Percentiles rank a stretch among this genome's conserved stretches.
phyloP scores from a whole-genome alignment of 2,113 vertebrate genomes.

The Cynopterus brachyotis region DNA sequence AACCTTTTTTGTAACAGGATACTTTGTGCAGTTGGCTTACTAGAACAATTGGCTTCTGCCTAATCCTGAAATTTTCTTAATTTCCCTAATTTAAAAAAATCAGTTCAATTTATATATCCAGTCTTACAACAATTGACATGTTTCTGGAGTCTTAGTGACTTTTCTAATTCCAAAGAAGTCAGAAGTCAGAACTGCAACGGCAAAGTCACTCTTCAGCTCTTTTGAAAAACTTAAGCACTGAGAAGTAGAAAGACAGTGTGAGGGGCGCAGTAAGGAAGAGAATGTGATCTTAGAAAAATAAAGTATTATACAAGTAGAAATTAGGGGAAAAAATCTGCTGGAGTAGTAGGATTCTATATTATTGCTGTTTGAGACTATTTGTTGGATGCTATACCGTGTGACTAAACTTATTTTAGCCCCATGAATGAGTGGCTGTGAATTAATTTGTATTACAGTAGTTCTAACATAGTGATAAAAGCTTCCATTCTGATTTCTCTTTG shows the following conservation, averaged over 20 bases:
- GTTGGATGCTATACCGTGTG: neutral
- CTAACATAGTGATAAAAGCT: neutral
- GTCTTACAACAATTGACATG: slow-evolving; percentile 17
- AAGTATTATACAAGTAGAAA: neutral
- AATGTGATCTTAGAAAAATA: neutral
- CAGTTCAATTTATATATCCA: slow-evolving; percentile 30
- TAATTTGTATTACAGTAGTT: neutral
- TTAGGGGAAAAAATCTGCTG: neutral
- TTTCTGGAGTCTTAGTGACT: slow-evolving; percentile 13
- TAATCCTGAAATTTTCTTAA: slow-evolving; percentile 54
- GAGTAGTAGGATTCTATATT: neutral
- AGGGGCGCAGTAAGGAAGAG: neutral
- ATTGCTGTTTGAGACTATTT: neutral
- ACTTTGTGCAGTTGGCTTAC: neutral
- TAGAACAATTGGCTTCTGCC: slow-evolving; percentile 32
- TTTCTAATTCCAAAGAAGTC: neutral
- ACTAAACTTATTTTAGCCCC: neutral
- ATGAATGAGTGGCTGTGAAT: neutral
- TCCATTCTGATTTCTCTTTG: neutral
- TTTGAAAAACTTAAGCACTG: neutral
- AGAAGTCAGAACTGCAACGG: neutral
- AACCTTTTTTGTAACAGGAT: neutral
- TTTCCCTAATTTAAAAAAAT: neutral
- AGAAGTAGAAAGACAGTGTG: neutral
- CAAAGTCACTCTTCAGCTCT: neutral